Conservation (phyloP, 2,888 invertebrate genomes). For the Caenorhabditis angaria region DNA sequence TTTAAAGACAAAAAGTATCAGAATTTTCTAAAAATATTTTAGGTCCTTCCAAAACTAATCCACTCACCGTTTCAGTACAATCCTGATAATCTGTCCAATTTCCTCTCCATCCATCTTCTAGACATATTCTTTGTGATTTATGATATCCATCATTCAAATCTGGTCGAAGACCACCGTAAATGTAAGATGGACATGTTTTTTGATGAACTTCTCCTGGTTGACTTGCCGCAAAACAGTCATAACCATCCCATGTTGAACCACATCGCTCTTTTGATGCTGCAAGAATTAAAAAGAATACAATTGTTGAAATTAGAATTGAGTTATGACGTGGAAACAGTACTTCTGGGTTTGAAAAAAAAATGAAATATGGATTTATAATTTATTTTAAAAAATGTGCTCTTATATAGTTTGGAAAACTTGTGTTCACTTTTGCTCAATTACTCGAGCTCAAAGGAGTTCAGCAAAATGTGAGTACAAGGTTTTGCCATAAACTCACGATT, state of each 20-base stretch:
- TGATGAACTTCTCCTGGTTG: constrained; percentile 39
- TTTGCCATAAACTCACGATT: constrained; percentile 18
- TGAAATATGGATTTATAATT: background rate
- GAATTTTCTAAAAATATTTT: background rate
- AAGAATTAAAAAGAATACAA: constrained; percentile 8
- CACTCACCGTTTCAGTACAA: constrained; percentile 29
- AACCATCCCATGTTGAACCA: constrained; percentile 72
- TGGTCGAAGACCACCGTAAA: constrained; percentile 46
- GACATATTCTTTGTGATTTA: constrained; percentile 17
- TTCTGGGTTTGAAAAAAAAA: no score
- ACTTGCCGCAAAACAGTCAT: constrained; percentile 66
- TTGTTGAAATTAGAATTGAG: no score
- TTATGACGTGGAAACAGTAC: no score
- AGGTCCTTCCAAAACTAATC: no score
- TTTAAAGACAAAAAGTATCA: no score
- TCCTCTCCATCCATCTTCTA: constrained; percentile 10
- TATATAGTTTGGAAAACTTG: background rate
- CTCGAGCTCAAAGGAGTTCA: background rate
- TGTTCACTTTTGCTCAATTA: background rate
- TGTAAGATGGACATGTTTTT: constrained; percentile 60
- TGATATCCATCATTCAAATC: constrained; percentile 13
- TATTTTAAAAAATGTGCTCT: background rate
- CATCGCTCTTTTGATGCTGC: constrained; percentile 36
- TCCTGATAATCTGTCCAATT: constrained; percentile 56
- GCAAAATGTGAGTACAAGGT: no score